Conservation (phyloP, 1,140 invertebrate species). For the Patella vulgata region DNA sequence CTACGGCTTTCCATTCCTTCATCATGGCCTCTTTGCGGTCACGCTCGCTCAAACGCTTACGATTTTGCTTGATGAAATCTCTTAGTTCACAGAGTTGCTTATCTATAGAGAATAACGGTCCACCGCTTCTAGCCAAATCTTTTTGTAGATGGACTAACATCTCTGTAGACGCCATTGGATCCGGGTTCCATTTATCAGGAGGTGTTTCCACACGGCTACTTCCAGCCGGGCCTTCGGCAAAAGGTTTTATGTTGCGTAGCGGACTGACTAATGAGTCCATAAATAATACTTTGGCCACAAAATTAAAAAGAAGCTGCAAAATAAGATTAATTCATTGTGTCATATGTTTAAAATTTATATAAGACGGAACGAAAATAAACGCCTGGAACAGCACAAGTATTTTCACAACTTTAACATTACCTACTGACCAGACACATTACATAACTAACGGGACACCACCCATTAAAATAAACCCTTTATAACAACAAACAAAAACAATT, state of each 20-base stretch:
- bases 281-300: constrained; percentile 52
- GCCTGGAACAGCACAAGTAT: no score
- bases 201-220: constrained; percentile 31
- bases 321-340: neutral
- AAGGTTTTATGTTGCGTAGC: constrained; percentile 36
- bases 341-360: no score
- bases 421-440: no score
- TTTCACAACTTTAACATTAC: no score
- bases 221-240: constrained; percentile 16
- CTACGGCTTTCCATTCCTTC: constrained; percentile 66
- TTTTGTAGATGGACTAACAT: constrained; percentile 39
- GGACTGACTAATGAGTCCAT: constrained; percentile 56
- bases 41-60: constrained; percentile 56
- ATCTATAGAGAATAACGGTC: constrained; percentile 53
- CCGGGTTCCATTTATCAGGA: constrained; percentile 42
- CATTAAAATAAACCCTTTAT: no score
- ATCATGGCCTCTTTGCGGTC: constrained; percentile 59
- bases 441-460: no score
- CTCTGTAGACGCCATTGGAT: constrained; percentile 44
- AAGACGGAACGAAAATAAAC: no score
- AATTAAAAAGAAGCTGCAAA: constrained; percentile 55
- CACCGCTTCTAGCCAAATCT: constrained; percentile 13
- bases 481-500: no score
- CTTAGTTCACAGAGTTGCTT: constrained; percentile 60
- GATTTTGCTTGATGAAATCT: constrained; percentile 53